These are phyloP conservation scores for Elegia similella DNA, from an alignment of 2,888 invertebrate species.

Conservation along the genomic window DNA sequence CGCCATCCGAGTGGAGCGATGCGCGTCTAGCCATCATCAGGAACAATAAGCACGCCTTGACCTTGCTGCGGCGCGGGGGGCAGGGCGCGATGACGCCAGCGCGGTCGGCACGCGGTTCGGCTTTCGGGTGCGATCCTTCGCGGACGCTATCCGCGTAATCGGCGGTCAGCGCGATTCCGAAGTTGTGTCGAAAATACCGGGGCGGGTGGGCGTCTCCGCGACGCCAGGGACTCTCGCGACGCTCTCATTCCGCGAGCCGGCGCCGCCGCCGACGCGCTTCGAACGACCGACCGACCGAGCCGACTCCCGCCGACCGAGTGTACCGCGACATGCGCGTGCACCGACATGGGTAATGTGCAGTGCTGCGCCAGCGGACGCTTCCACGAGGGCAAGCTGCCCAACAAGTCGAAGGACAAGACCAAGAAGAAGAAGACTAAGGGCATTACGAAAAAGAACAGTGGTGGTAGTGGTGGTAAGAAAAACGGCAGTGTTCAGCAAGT, in stretches of 20 bases:
- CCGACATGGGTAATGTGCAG: slow-evolving; percentile 80
- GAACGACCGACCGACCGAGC: slow-evolving; percentile 78
- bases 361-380: slow-evolving; percentile 78
- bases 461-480: slow-evolving; percentile 58
- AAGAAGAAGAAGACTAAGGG: slow-evolving; percentile 55
- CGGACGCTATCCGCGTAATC: slow-evolving; percentile 78
- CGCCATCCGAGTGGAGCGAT: slow-evolving; percentile 47
- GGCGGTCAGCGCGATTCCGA: slow-evolving; percentile 71
- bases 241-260: slow-evolving; percentile 76
- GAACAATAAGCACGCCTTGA: slow-evolving; percentile 77
- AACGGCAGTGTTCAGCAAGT: slow-evolving; percentile 58
- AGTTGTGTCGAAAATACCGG: slow-evolving; percentile 72
- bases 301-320: slow-evolving; percentile 69
- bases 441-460: slow-evolving; percentile 61
- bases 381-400: slow-evolving; percentile 61
- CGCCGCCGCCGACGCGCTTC: slow-evolving; percentile 79
- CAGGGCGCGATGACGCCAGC: slow-evolving; percentile 75
- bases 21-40: slow-evolving; percentile 57
- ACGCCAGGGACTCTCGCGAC: slow-evolving; percentile 58
- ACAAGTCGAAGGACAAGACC: slow-evolving; percentile 61
- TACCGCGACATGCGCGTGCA: slow-evolving; percentile 75
- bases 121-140: slow-evolving; percentile 81
- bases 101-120: slow-evolving; percentile 72
- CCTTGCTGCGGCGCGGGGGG: slow-evolving; percentile 75
- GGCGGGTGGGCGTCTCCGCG: slow-evolving; percentile 67